Percentiles rank a stretch among this genome's conserved stretches.
Evolutionary conservation across 2,113 vertebrate genomes (phyloP).

Genomic region (Prinia subflava): DNA sequence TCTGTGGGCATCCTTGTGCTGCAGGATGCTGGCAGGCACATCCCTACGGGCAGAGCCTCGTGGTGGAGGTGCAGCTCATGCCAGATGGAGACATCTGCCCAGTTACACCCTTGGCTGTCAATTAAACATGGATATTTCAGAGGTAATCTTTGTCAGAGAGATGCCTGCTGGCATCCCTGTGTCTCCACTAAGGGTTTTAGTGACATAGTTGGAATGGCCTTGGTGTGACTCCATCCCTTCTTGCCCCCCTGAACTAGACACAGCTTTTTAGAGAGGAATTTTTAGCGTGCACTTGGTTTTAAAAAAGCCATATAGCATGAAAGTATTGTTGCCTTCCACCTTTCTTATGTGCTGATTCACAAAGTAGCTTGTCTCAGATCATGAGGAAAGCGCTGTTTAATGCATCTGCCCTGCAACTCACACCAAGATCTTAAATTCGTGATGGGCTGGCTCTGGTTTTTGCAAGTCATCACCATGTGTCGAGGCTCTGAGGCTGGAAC

Average conservation of each 20-base stretch:
- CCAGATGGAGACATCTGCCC: background rate
- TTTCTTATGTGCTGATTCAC: background rate
- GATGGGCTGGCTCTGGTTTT: background rate
- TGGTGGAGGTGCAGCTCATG: background rate
- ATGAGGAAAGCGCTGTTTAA: background rate
- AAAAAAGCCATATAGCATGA: background rate
- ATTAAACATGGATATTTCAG: background rate
- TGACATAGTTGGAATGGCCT: background rate
- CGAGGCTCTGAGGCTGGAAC: background rate
- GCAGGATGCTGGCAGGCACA: background rate
- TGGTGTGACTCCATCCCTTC: background rate
- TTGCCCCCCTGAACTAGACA: background rate
- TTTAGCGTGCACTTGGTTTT: background rate
- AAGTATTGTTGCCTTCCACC: background rate
- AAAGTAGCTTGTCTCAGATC: background rate
- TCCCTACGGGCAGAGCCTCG: rapidly evolving
- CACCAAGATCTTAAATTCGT: background rate
- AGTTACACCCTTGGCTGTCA: background rate
- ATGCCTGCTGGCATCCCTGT: background rate
- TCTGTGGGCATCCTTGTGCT: background rate
- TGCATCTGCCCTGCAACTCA: background rate
- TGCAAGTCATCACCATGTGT: background rate
- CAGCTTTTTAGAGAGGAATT: background rate
- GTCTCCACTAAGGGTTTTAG: background rate
- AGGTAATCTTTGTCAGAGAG: background rate